These are phyloP conservation scores for Lycophotia porphyrea DNA, from an alignment of 2,888 invertebrate species.

Conservation along the genomic window DNA sequence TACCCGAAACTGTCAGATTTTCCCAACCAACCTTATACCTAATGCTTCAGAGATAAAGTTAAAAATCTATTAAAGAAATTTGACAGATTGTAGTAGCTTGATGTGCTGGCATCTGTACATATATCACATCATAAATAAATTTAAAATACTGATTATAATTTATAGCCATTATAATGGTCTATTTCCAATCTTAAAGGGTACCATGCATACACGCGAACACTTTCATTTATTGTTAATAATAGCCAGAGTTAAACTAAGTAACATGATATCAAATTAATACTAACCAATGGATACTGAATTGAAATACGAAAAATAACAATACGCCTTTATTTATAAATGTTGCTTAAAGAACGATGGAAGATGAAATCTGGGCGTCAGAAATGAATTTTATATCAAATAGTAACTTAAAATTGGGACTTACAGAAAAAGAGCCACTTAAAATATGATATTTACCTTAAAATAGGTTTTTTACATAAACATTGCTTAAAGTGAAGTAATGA, in stretches of 20 bases:
- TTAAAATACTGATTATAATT: not conserved
- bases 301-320: not conserved
- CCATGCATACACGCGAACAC: not conserved
- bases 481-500: too few species aligned
- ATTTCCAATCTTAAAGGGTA: not conserved
- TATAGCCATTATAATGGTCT: not conserved
- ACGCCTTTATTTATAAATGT: not conserved
- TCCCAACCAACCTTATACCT: too few species aligned
- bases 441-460: too few species aligned
- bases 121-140: conserved; percentile 32
- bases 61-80: too few species aligned
- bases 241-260: not conserved
- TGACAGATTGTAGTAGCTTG: too few species aligned
- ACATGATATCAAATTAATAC: not conserved
- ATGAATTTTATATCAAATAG: not conserved
- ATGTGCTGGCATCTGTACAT: too few species aligned
- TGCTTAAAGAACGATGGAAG: not conserved
- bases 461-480: too few species aligned
- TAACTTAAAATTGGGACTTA: not conserved
- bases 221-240: conserved; percentile 41
- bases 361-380: too few species aligned
- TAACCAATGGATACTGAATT: not conserved
- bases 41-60: too few species aligned
- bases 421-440: not conserved
- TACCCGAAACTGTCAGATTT: too few species aligned